These are phyloP conservation scores for Piezodorus guildinii DNA, from an alignment of 1,140 invertebrate species.

Conservation along the genomic window DNA sequence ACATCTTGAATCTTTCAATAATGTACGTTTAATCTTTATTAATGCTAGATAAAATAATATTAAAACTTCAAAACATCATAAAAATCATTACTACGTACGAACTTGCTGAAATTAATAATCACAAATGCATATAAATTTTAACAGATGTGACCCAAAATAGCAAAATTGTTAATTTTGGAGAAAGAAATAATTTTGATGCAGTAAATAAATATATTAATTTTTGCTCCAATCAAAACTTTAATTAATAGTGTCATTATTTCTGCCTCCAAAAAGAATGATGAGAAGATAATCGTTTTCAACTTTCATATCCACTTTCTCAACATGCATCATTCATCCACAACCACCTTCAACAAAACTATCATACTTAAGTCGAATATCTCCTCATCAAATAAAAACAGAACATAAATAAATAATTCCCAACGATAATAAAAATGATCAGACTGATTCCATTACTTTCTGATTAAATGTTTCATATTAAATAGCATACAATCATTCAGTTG, in stretches of 20 bases:
- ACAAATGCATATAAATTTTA: not conserved
- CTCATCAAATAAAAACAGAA: conserved; percentile 4
- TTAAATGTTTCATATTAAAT: too few species aligned
- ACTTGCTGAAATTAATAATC: too few species aligned
- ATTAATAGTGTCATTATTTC: not conserved
- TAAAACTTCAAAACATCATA: too few species aligned
- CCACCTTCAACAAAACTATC: not conserved
- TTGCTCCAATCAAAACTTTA: not conserved
- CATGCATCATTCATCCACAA: conserved; percentile 8
- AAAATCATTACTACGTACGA: too few species aligned
- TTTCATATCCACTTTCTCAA: not conserved
- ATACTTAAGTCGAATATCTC: not conserved
- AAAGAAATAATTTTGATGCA: not conserved
- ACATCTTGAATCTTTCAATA: not conserved
- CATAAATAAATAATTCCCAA: too few species aligned
- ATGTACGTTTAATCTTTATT: too few species aligned
- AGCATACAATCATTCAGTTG: too few species aligned
- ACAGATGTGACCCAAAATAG: conserved; percentile 3
- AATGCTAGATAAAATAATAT: too few species aligned
- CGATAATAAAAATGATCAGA: too few species aligned
- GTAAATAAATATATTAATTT: not conserved
- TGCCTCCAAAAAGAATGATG: conserved; percentile 1
- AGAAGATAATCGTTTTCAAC: conserved; percentile 1
- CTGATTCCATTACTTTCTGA: too few species aligned
- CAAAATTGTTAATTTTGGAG: not conserved